These are phyloP conservation scores for Drosophila chauvacae DNA, from an alignment of 1,140 invertebrate species.

Conservation along the genomic window DNA sequence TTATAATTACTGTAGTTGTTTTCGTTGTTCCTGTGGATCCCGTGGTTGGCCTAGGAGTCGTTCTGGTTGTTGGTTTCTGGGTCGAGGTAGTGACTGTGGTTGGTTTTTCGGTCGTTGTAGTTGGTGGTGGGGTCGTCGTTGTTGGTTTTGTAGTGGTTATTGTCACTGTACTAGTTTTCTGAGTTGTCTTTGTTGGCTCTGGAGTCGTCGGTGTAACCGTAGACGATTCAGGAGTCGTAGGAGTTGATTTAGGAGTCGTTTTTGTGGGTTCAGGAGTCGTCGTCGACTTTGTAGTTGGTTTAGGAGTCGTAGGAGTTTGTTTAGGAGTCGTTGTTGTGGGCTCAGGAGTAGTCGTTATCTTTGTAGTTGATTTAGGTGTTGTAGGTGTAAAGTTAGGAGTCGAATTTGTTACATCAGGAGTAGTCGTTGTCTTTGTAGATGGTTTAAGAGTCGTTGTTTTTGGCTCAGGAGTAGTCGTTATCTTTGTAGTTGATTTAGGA, in stretches of 20 bases:
- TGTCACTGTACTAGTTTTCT: too few relatives aligned
- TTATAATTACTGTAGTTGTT: constrained; percentile 10
- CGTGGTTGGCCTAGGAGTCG: constrained; percentile 7
- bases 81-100: neutral
- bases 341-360: too few relatives aligned
- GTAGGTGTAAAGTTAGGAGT: neutral
- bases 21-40: constrained; percentile 5
- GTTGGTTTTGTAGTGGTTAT: neutral
- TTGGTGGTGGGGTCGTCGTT: neutral
- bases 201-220: neutral
- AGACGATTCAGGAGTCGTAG: constrained; percentile 4
- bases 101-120: neutral
- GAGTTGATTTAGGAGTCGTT: constrained; percentile 6
- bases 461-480: neutral
- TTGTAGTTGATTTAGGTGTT: neutral
- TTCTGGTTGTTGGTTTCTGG: neutral
- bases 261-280: neutral
- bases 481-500: neutral
- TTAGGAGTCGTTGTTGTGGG: neutral
- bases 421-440: neutral
- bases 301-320: constrained; percentile 3
- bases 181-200: neutral
- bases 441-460: neutral
- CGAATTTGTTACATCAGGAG: neutral
- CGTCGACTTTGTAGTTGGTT: neutral